Evolutionary conservation across 2,113 vertebrate species (phyloP).

Genomic region (Melospiza georgiana): DNA sequence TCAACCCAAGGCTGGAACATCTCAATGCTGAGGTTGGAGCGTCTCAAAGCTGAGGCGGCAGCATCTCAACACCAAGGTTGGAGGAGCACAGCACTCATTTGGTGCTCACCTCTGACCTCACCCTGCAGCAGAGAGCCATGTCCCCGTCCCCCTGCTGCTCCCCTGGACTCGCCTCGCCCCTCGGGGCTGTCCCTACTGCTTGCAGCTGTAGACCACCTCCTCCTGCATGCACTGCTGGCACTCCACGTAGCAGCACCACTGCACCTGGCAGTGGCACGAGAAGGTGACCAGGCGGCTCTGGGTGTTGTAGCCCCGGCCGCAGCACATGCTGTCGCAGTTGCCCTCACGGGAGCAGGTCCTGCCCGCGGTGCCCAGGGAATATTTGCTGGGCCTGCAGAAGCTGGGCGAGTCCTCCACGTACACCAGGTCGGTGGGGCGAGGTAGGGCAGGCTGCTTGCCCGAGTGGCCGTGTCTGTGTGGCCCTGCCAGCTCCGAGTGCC

Average conservation of each 20-base stretch:
- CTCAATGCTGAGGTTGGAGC: background rate
- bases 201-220: constrained; percentile 96
- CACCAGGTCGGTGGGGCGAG: constrained; percentile 86
- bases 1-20: background rate
- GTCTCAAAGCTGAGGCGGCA: background rate
- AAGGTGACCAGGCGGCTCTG: constrained; percentile 90
- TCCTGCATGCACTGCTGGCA: constrained; percentile 94
- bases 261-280: constrained; percentile 97
- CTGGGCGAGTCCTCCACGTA: constrained; percentile 96
- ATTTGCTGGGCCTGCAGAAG: constrained; percentile 93
- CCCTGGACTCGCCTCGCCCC: background rate
- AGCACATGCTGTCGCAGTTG: constrained; percentile 94
- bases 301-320: constrained; percentile 95
- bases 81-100: background rate
- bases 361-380: constrained; percentile 88
- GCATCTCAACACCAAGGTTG: background rate
- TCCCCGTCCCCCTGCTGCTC: background rate
- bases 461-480: constrained; percentile 69
- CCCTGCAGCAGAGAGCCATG: background rate
- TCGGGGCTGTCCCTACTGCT: constrained; percentile 69
- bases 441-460: constrained; percentile 25
- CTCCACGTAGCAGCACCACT: constrained; percentile 98
- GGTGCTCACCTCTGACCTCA: background rate
- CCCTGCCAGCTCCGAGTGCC: constrained; percentile 84
- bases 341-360: constrained; percentile 89